These are phyloP conservation scores for Neocrepidodera transversa DNA, from an alignment of 2,888 invertebrate genomes.

Conservation along the genomic window DNA sequence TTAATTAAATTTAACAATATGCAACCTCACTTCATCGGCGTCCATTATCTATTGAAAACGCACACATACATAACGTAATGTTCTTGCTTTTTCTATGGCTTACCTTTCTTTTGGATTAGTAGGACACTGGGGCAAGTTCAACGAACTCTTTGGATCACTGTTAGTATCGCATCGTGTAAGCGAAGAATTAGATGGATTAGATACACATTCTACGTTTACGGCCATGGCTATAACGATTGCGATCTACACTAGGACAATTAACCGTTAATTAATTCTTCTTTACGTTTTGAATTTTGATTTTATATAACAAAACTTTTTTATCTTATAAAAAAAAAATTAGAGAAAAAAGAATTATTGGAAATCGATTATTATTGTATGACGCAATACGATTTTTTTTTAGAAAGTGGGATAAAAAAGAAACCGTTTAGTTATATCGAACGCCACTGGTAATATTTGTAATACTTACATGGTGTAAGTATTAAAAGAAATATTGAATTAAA, in stretches of 20 bases:
- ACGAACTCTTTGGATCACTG: slow-evolving; percentile 53
- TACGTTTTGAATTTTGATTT: slow-evolving; percentile 15
- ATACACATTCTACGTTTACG: slow-evolving; percentile 14
- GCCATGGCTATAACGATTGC: slow-evolving; percentile 13
- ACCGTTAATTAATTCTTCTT: slow-evolving; percentile 21
- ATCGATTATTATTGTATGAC: too few species aligned
- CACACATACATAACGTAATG: slow-evolving; percentile 20
- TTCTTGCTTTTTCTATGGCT: slow-evolving; percentile 51
- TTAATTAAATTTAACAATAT: too few species aligned
- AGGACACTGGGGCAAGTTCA: slow-evolving; percentile 61
- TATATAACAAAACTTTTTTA: too few species aligned
- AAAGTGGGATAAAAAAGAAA: too few species aligned
- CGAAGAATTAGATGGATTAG: slow-evolving; percentile 21
- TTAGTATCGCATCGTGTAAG: slow-evolving; percentile 23
- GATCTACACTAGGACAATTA: slow-evolving; percentile 16
- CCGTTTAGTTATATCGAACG: too few species aligned
- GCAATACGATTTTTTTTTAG: too few species aligned
- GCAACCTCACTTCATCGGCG: background rate
- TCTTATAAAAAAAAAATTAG: too few species aligned
- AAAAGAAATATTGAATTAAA: too few species aligned
- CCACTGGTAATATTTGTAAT: too few species aligned
- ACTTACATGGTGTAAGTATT: too few species aligned
- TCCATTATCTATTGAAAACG: slow-evolving; percentile 3
- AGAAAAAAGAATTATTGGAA: too few species aligned
- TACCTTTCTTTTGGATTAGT: slow-evolving; percentile 58